Evolutionary conservation across 37 sponge, comb jelly and placozoan species (phyloP).

Genomic region (Hexactinellida sp.): DNA sequence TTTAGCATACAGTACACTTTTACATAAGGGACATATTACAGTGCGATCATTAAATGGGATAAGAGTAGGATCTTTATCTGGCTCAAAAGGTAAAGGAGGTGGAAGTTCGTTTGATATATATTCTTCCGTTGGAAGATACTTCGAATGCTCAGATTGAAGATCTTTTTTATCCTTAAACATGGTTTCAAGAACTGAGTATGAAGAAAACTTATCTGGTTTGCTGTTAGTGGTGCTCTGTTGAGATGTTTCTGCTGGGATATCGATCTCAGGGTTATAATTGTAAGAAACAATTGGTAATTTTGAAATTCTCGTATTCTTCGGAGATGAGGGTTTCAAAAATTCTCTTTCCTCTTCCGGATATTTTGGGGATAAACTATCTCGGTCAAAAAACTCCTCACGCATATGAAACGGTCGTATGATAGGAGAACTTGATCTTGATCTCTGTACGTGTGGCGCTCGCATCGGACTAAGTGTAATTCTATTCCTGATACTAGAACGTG

Average conservation of each 20-base stretch:
- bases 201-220: background rate
- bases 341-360: background rate
- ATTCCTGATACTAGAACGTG: background rate
- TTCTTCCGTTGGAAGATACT: background rate
- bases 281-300: background rate
- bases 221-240: background rate
- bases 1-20: slow-evolving; percentile 5
- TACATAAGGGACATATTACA: background rate
- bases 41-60: background rate
- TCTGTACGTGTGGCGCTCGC: background rate
- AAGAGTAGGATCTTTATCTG: background rate
- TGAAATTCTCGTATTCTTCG: background rate
- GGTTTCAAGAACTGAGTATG: background rate
- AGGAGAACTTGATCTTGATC: background rate
- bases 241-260: background rate
- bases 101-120: background rate
- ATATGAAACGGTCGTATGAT: background rate
- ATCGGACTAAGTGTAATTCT: background rate
- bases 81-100: background rate
- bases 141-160: background rate
- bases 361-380: background rate
- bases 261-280: background rate
- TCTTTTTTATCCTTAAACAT: background rate
- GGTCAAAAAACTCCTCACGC: background rate
- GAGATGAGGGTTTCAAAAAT: background rate